Base-by-base conservation (phyloP, 2,888 invertebrate genomes). In the Thecocarcelia acutangulata region DNA sequence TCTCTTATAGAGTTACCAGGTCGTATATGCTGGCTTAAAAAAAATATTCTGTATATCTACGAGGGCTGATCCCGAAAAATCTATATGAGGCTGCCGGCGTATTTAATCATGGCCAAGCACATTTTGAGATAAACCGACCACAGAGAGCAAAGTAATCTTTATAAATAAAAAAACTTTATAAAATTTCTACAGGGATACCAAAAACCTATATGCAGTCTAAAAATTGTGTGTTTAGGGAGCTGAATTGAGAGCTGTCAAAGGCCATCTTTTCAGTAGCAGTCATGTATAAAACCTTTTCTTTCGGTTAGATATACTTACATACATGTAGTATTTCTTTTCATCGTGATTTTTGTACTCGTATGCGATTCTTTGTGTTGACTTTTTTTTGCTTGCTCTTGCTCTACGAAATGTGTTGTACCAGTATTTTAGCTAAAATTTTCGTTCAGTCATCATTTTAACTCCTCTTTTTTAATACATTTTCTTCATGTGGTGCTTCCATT, bases 261-360 rank as follows among this genome's bases (percentile, higher is more conserved):
- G 64, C 64, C 77, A 70, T 70, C 69, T 77, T 70, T 70, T 56
- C 69, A 70, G 42, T 70, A 58, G 50, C 37, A 59, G 58, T 78
- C 77, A 66, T 78, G 70, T 78, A 70, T 78, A 59, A 78, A 78
- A 64, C 64, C 72, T 72, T 78, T 78, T 33, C 50, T 58, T 78
- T 58, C 42, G 50, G 17, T 63, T 33, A 33, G 5, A 9, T 9
- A 9, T 9, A 33, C 33, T 24, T 2, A 24, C 24, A 24, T 24
- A 24, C 24, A 24, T 24, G 33, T 46, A 12, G 44, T 21, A 21
- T 33, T 37, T 52, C n/a, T 37, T 33, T 61, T 59, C 50, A 42
- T 64, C 50, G 24, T 70, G 24, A 17, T 48, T 12, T 72, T 54
- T n/a, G n/a, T n/a, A n/a, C n/a, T n/a, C n/a, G 42, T 52, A 17